Conservation (phyloP, 1,140 invertebrate species). For the Lucilia sericata region DNA sequence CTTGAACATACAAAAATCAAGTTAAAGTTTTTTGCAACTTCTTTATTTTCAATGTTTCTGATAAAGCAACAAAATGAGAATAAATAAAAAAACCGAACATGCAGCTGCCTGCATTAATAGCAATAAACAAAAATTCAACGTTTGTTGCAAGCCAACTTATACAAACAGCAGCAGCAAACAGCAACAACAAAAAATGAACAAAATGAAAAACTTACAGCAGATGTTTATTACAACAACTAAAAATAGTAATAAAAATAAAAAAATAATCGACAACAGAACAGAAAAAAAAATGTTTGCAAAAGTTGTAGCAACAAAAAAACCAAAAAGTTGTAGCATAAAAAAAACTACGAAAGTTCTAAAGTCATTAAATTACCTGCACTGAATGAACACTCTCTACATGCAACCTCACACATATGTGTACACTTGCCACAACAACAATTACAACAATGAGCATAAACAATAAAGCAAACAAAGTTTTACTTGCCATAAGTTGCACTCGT, state of each 20-base stretch:
- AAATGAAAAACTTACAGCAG: not conserved
- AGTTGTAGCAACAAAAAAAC: not conserved
- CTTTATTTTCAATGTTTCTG: not conserved
- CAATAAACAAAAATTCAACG: slow-evolving; percentile 15
- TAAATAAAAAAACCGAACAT: not conserved
- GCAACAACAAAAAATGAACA: not conserved
- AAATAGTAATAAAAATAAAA: not conserved
- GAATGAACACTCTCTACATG: not conserved
- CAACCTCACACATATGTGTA: not conserved
- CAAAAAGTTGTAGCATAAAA: too few species aligned
- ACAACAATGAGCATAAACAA: slow-evolving; percentile 4
- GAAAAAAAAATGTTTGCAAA: not conserved
- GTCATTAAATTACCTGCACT: slow-evolving; percentile 22
- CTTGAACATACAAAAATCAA: not conserved
- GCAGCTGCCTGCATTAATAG: slow-evolving; percentile 28
- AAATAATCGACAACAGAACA: not conserved
- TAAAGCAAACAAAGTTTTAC: not conserved
- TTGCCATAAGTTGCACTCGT: not conserved
- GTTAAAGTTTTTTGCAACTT: not conserved
- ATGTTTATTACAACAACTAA: not conserved
- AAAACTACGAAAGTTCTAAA: slow-evolving; percentile 11
- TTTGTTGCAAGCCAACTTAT: not conserved
- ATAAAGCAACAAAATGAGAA: not conserved
- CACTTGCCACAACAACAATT: not conserved
- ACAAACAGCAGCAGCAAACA: not conserved